Evolutionary conservation across 1,140 invertebrate genomes (phyloP), one percentile per base, ranked within the genome.

Genomic region (Pseudomyrmex concolor): DNA sequence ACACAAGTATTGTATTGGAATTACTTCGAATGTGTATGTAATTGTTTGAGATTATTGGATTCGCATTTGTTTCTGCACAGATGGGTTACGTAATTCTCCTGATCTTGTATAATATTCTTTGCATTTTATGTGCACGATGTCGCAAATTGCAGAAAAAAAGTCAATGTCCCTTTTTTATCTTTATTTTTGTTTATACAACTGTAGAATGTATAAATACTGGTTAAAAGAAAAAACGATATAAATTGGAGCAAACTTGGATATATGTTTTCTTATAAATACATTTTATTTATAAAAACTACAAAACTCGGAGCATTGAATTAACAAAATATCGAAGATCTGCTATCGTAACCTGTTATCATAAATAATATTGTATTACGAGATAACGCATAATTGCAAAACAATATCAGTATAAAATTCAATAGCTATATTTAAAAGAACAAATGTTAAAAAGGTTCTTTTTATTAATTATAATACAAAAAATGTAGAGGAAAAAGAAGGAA

Each of bases 91-190:
- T 64, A 76, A 76, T 51, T 60, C 48, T 12, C 2, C 13, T 64
- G 64, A 74, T 48, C 45, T 74, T 22, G 43, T 60, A 72, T 60
- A 59, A 59, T 15, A 45, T 22, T 55, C n/a, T 25, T n/a, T n/a
- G 17, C 9, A 22, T 59, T 19, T 17, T 57, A 17, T 15, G 25
- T 4, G 9, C 10, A 12, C 43, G 7, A 9, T 19, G 51, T 34
- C 7, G 9, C 50, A 7, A 34, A 34, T 34, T 34, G 50, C 0
- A 9, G 15, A 22, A n/a, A 9, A 54, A 22, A 19, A 15, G 9
- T 3, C 13, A 50, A 7, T 19, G 43, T 48, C 34, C 17, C 8
- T 15, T 15, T 9, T 13, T 68, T 51, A 34, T 68, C 48, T 13
- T 15, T 68, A 25, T 34, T 34, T 34, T 34, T 25, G 2, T 34